Conservation (phyloP, 2,113 vertebrate species). For the Motacilla alba region DNA sequence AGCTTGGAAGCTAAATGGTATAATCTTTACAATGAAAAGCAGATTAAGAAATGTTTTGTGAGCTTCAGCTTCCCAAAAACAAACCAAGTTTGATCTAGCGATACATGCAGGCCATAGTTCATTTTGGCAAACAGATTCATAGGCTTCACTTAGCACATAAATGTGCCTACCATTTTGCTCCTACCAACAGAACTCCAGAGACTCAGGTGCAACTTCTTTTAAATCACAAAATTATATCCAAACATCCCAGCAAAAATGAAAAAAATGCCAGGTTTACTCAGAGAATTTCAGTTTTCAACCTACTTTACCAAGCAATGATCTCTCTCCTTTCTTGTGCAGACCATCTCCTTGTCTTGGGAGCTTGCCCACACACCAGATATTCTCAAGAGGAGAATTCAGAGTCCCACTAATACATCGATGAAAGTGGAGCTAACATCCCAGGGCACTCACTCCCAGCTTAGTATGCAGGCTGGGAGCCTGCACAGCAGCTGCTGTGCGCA, state of each 20-base stretch:
- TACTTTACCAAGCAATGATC: background rate
- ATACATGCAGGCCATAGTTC: background rate
- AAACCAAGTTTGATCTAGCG: background rate
- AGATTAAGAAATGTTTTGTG: background rate
- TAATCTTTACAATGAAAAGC: background rate
- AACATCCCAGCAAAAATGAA: background rate
- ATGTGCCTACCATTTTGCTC: background rate
- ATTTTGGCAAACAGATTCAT: background rate
- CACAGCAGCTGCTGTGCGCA: background rate
- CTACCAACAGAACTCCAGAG: background rate
- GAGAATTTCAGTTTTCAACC: background rate
- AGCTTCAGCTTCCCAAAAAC: background rate
- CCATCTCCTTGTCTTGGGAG: background rate
- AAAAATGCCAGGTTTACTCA: background rate
- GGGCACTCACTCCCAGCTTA: background rate
- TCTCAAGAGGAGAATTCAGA: background rate
- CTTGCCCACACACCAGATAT: background rate
- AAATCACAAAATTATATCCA: background rate
- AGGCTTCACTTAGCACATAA: background rate
- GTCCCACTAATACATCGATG: background rate
- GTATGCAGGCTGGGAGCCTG: background rate
- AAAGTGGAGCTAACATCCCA: background rate
- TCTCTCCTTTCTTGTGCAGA: background rate
- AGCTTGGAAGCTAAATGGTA: background rate
- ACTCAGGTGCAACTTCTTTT: background rate